These are phyloP conservation scores for Clytia hemisphaerica DNA, from an alignment of 30 jellyfish, hydroid and myxozoan genomes.

Conservation along the genomic window DNA sequence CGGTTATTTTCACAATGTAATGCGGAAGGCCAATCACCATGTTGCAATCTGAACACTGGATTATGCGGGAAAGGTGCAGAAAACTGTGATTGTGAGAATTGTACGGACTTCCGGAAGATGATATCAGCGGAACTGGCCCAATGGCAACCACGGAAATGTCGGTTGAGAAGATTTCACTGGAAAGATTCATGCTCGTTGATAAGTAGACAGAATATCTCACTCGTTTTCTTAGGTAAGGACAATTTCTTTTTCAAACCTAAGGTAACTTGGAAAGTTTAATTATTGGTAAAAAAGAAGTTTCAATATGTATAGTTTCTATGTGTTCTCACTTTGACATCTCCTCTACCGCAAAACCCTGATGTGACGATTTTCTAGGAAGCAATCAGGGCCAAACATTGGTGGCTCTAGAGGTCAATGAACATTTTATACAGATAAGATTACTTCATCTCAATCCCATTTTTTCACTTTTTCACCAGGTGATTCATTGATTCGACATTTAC, in stretches of 20 bases:
- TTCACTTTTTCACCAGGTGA: slow-evolving; percentile 53
- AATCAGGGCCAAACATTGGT: background rate
- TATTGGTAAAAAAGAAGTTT: too few relatives aligned
- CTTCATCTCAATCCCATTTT: background rate
- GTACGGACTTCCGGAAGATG: slow-evolving; percentile 65
- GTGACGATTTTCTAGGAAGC: background rate
- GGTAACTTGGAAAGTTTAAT: too few relatives aligned
- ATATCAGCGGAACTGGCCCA: slow-evolving; percentile 62
- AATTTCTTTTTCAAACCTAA: background rate
- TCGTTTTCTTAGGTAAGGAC: slow-evolving; percentile 63
- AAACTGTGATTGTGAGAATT: slow-evolving; percentile 52
- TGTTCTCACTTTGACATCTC: too few relatives aligned
- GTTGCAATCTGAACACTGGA: slow-evolving; percentile 70
- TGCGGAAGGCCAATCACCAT: slow-evolving; percentile 70
- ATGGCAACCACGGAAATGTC: slow-evolving; percentile 61
- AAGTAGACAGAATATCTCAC: slow-evolving; percentile 2
- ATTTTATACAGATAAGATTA: background rate
- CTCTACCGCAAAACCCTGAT: too few relatives aligned
- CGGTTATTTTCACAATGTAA: slow-evolving; percentile 76
- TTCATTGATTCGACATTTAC: slow-evolving; percentile 75
- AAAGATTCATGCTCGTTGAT: slow-evolving; percentile 59
- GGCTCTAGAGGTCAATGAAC: background rate
- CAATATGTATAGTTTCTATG: too few relatives aligned
- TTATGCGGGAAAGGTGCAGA: slow-evolving; percentile 53
- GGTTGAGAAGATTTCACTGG: slow-evolving; percentile 29